Evolutionary conservation across 92 coral and sea anemone genomes (phyloP), one percentile per base, ranked within the genome.

Genomic region (Palythoa grandis): DNA sequence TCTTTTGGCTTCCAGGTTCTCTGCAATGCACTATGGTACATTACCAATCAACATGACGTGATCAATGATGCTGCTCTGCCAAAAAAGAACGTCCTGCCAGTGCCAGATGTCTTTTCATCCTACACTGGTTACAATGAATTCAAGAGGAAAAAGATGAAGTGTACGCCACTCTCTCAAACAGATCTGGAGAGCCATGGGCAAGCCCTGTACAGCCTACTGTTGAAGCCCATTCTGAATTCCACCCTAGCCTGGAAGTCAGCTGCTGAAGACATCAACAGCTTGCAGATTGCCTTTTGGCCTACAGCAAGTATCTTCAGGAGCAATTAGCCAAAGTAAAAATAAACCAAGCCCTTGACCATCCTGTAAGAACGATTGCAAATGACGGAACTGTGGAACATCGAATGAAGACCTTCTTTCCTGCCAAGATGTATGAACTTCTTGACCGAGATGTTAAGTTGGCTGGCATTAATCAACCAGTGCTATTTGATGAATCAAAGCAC

Each of bases 311-410:
- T 57, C 24, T 83, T 1, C 29, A 19, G 57, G 57, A 47, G 4
- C 54, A 43, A 25, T 15, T 39, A 23, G 43, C 12, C 3, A 5
- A 11, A 12, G 54, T 39, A 2, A 14, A 86, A 56, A 71, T 11
- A 16, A 86, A 86, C 20, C 88, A 75, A 86, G 83, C 76, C 83
- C 13, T 74, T 52, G n/a, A 69, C 29, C 87, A 70, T 22, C 82
- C 72, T 14, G 88, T 86, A 14, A 63, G 75, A 54, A 75, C 60
- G 5, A 86, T 75, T 86, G 76, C 88, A 38, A 70, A 75, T 61
- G 83, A 75, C 74, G 88, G 75, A 24, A 73, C 83, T 0, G 63
- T 86, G 6, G 88, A 75, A 58, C 74, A 86, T 39, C 29, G 83
- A 23, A n/a, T 5, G 22, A 86, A 61, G 52, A 4, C 73, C 24